phyloP scores from a whole-genome alignment of 2,888 invertebrate species.

The Brenthis hecate region DNA sequence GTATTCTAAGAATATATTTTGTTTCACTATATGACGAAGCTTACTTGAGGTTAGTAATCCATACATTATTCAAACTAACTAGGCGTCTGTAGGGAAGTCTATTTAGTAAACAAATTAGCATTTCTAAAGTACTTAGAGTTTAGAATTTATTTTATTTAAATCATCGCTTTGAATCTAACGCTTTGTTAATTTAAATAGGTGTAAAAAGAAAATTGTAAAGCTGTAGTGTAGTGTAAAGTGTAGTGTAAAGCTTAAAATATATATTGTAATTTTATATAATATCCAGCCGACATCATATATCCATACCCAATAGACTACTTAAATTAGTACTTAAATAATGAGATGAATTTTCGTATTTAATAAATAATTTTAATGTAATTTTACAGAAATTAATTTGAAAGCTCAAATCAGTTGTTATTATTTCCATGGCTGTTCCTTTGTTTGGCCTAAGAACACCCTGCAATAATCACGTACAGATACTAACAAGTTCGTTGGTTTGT shows the following conservation, averaged over 20 bases:
- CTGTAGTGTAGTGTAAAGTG: no score
- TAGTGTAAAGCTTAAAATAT: neutral
- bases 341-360: no score
- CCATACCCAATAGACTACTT: no score
- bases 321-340: no score
- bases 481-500: slow-evolving; percentile 39
- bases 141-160: slow-evolving; percentile 1
- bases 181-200: slow-evolving; percentile 1
- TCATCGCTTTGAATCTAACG: neutral
- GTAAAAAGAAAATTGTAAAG: neutral
- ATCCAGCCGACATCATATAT: no score
- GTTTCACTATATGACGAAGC: slow-evolving; percentile 1
- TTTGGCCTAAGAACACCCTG: slow-evolving; percentile 18
- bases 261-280: no score
- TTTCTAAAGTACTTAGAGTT: neutral
- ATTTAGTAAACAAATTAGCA: slow-evolving; percentile 3
- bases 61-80: slow-evolving; percentile 5
- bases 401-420: slow-evolving; percentile 12
- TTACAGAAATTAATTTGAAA: neutral
- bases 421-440: slow-evolving; percentile 17
- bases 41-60: neutral
- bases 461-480: slow-evolving; percentile 32
- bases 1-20: neutral
- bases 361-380: no score
- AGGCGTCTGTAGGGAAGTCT: neutral